Percentiles rank a stretch among this genome's conserved stretches.
Evolutionary conservation across 2,888 invertebrate species (phyloP).

Genomic region (Melitaea athalia): DNA sequence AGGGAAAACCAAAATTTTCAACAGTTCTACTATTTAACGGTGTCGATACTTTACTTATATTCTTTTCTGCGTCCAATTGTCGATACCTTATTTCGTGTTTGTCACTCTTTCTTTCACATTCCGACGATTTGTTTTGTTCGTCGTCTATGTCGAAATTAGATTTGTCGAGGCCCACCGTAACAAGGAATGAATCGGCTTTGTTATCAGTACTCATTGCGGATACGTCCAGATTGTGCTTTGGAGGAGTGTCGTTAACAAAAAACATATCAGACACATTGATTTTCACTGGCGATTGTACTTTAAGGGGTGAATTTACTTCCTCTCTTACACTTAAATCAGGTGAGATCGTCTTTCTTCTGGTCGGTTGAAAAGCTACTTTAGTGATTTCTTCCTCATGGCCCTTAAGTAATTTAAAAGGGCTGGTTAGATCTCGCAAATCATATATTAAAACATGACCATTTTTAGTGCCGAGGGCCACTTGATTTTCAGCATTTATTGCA

Average conservation of each 20-base stretch:
- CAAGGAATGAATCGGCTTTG: conserved; percentile 72
- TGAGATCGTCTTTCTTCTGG: conserved; percentile 57
- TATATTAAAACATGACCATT: conserved; percentile 79
- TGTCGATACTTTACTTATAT: conserved; percentile 71
- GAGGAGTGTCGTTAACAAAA: conserved; percentile 66
- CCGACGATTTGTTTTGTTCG: conserved; percentile 56
- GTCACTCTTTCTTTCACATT: conserved; percentile 61
- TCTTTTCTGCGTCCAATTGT: conserved; percentile 62
- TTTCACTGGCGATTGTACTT: conserved; percentile 54
- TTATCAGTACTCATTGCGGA: conserved; percentile 53
- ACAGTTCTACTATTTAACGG: conserved; percentile 57
- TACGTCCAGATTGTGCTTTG: conserved; percentile 51
- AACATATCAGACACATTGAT: conserved; percentile 70
- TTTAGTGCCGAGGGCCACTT: conserved; percentile 80
- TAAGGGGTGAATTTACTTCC: conserved; percentile 55
- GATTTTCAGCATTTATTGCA: conserved; percentile 71
- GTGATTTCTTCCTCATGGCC: conserved; percentile 78
- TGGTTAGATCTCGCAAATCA: conserved; percentile 79
- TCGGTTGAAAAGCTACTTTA: conserved; percentile 74
- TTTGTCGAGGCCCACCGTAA: conserved; percentile 71
- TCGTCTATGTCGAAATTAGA: conserved; percentile 61
- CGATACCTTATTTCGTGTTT: conserved; percentile 54
- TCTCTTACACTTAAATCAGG: conserved; percentile 72
- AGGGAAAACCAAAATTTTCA: conserved; percentile 60
- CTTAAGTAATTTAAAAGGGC: conserved; percentile 70